These are phyloP conservation scores for Arrhamphus sclerolepis DNA, from an alignment of 2,797 vertebrate genomes.

Conservation along the genomic window DNA sequence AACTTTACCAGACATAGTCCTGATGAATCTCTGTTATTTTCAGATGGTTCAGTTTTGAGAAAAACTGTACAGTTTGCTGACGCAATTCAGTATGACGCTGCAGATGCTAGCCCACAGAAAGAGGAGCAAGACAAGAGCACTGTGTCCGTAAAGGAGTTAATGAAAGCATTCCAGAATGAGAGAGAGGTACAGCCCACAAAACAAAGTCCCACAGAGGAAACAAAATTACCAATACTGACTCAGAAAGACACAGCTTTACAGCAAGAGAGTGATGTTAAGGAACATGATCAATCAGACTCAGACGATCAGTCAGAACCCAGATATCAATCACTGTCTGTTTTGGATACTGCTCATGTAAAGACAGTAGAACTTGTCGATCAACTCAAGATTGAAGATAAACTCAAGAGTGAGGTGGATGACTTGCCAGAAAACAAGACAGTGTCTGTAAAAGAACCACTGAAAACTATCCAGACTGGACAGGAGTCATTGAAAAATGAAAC, in stretches of 20 bases:
- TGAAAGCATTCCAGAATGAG: conserved; percentile 92
- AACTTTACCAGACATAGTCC: conserved; percentile 11
- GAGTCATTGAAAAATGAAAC: conserved; percentile 87
- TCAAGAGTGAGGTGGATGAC: no score
- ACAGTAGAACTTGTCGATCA: conserved; percentile 24
- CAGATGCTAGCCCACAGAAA: background rate
- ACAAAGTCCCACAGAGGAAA: conserved; percentile 11
- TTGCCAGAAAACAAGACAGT: no score
- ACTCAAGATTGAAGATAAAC: background rate
- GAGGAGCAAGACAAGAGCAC: conserved; percentile 7
- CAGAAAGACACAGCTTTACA: conserved; percentile 4
- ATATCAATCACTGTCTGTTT: conserved; percentile 32
- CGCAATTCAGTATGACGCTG: conserved; percentile 11
- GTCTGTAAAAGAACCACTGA: conserved; percentile 79
- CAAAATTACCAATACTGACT: conserved; percentile 21
- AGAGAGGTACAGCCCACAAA: conserved; percentile 52
- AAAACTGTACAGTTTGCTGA: conserved; percentile 28
- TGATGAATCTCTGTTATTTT: conserved; percentile 24
- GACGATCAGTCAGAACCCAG: conserved; percentile 8
- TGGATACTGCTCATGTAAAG: conserved; percentile 86
- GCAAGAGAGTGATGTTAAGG: conserved; percentile 11
- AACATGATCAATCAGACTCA: conserved; percentile 12
- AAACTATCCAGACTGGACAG: conserved; percentile 89
- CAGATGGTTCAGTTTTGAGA: conserved; percentile 15
- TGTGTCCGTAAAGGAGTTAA: conserved; percentile 84